Percentiles rank a stretch among this genome's conserved stretches.
Conservation (phyloP, 1,140 invertebrate species). For the Papilio dardanus region DNA sequence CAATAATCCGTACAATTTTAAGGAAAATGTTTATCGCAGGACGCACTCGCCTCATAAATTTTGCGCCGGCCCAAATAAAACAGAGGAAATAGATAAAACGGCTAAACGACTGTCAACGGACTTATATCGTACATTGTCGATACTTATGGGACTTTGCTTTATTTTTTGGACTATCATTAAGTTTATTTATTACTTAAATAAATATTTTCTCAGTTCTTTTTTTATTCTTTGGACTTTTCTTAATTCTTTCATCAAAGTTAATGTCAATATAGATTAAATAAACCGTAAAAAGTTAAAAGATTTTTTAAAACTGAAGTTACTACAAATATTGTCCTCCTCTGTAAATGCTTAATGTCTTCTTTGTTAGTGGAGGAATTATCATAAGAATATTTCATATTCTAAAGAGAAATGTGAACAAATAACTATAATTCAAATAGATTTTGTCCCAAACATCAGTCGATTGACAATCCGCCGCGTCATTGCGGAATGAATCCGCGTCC, state of each 20-base stretch:
- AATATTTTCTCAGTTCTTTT: not conserved
- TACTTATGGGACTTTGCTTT: constrained; percentile 55
- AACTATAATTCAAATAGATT: not conserved
- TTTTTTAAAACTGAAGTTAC: too few species aligned
- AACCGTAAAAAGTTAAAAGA: not conserved
- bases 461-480: constrained; percentile 39
- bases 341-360: too few species aligned
- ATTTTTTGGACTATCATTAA: constrained; percentile 25
- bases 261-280: not conserved
- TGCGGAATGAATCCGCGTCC: constrained; percentile 43
- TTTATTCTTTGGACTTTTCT: not conserved
- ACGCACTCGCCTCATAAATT: constrained; percentile 76
- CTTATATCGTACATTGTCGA: constrained; percentile 51
- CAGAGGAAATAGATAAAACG: constrained; percentile 75
- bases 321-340: not conserved
- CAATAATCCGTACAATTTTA: constrained; percentile 77
- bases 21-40: constrained; percentile 75
- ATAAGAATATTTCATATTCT: too few species aligned
- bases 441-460: constrained; percentile 14
- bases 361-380: too few species aligned
- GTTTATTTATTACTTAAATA: constrained; percentile 19
- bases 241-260: not conserved
- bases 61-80: constrained; percentile 65
- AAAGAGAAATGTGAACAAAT: not conserved
- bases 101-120: constrained; percentile 63